A percentile compares a stretch with the other conserved stretches of the same genome.
Conservation (phyloP, 2,113 vertebrate species). For the Peromyscus leucopus region DNA sequence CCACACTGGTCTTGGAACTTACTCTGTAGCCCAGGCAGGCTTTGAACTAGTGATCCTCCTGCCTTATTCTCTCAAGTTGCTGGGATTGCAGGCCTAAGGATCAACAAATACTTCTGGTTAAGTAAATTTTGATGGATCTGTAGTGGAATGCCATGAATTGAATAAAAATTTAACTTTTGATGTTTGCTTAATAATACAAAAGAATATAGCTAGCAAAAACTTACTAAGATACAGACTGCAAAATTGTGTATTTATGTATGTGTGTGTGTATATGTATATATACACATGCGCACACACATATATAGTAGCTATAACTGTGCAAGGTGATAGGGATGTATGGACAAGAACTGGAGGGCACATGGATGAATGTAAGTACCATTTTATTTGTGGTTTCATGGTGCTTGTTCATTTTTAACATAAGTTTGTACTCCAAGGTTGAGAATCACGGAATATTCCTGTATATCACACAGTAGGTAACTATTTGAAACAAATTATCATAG, state of each 20-base stretch:
- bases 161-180: background rate
- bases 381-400: constrained; percentile 28
- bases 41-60: background rate
- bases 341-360: background rate
- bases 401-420: background rate
- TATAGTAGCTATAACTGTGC: background rate
- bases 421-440: background rate
- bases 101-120: constrained; percentile 14
- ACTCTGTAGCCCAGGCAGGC: background rate
- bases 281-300: background rate
- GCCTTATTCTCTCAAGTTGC: background rate
- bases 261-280: background rate
- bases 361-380: constrained; percentile 48
- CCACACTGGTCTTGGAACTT: background rate
- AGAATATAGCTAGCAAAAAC: background rate
- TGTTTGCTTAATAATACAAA: background rate
- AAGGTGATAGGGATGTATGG: background rate
- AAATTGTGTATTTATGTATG: background rate
- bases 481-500: background rate
- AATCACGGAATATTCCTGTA: background rate
- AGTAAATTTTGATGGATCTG: background rate
- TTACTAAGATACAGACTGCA: background rate
- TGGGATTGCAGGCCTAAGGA: background rate
- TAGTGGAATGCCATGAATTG: background rate
- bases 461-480: background rate